Evolutionary conservation across 2,797 vertebrate species (phyloP).

Genomic region (Sternarchorhynchus goeldii): DNA sequence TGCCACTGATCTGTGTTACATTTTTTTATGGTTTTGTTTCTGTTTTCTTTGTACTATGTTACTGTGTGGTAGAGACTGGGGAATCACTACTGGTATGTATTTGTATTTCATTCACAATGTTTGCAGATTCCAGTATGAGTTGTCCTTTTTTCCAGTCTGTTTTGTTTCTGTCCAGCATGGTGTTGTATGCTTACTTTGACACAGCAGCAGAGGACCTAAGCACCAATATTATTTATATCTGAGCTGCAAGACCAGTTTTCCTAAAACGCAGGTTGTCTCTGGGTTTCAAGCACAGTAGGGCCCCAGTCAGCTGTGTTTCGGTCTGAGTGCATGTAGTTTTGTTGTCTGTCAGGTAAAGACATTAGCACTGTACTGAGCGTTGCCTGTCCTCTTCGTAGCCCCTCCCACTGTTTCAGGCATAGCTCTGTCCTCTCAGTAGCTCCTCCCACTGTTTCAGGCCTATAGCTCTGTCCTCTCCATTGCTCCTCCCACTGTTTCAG

Average conservation of each 20-base stretch:
- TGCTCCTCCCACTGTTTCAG: not conserved
- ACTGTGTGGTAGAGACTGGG: not conserved
- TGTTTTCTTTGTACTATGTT: not conserved
- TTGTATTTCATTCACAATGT: not conserved
- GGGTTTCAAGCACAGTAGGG: constrained; percentile 19
- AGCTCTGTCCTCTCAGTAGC: no score
- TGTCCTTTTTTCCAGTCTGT: not conserved
- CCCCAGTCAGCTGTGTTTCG: constrained; percentile 16
- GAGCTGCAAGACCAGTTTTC: constrained; percentile 20
- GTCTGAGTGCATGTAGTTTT: not conserved
- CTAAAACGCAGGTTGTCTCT: constrained; percentile 16
- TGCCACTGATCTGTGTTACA: no score
- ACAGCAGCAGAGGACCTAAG: not conserved
- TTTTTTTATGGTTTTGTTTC: not conserved
- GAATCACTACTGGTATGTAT: not conserved
- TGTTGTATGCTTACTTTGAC: not conserved
- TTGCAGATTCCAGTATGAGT: not conserved
- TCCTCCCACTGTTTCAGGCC: no score
- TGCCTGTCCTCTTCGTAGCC: not conserved
- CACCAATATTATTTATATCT: constrained; percentile 26
- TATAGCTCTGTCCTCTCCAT: not conserved
- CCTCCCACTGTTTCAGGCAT: not conserved
- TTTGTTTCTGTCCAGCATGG: not conserved
- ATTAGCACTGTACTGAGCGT: not conserved
- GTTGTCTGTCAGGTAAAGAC: not conserved